These are phyloP conservation scores for Muntiacus reevesi DNA, from an alignment of 2,113 vertebrate species.

Conservation along the genomic window DNA sequence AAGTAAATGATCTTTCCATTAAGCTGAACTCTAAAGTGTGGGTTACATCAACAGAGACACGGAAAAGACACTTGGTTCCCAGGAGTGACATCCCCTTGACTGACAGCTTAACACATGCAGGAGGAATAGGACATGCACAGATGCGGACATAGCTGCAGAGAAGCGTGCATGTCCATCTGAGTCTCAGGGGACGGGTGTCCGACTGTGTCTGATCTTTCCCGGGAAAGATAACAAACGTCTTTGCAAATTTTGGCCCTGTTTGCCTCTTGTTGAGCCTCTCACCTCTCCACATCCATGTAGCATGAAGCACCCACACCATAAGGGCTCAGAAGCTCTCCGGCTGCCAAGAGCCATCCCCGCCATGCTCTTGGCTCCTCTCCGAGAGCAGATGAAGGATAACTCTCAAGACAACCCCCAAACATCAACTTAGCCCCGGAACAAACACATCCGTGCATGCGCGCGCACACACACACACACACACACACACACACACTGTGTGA, in stretches of 20 bases:
- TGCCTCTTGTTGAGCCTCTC: neutral
- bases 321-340: neutral
- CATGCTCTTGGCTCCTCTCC: neutral
- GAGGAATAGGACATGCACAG: neutral
- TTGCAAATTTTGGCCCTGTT: neutral
- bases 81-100: neutral
- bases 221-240: neutral
- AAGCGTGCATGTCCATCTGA: neutral
- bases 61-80: neutral
- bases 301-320: neutral
- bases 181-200: neutral
- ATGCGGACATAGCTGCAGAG: accelerated
- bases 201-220: neutral
- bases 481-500: neutral
- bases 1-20: neutral
- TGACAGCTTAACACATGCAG: neutral
- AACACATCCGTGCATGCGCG: neutral
- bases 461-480: neutral
- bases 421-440: neutral
- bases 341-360: neutral
- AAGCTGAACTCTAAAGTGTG: neutral
- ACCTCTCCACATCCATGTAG: neutral
- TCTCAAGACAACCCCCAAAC: slow-evolving; percentile 9
- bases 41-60: neutral
- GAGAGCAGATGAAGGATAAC: neutral